These are phyloP conservation scores for Drosophila subpulchrella DNA, from an alignment of 1,140 invertebrate genomes.

Conservation along the genomic window DNA sequence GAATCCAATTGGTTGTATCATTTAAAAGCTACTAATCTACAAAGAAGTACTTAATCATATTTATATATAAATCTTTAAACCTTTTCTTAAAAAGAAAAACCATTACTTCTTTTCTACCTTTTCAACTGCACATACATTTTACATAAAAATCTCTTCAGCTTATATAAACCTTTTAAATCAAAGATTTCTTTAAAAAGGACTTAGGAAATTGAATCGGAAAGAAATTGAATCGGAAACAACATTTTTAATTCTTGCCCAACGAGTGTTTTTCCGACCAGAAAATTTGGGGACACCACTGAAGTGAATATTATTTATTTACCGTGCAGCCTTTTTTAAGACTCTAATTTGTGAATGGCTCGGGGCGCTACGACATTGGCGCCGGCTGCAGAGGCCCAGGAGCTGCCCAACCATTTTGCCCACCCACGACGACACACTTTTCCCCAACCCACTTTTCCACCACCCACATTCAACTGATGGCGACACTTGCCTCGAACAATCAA, in stretches of 20 bases:
- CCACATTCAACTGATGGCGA: conserved; percentile 9
- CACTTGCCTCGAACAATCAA: conserved; percentile 58
- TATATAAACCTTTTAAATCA: no score
- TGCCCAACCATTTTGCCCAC: background rate
- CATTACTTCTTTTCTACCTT: no score
- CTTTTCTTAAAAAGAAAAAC: no score
- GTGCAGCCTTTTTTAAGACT: conserved; percentile 36
- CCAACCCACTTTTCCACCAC: no score
- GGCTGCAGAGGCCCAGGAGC: conserved; percentile 7
- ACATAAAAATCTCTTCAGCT: no score
- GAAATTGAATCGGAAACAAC: background rate
- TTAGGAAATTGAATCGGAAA: background rate
- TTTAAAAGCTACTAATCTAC: no score
- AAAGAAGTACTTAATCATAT: no score
- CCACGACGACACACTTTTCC: background rate
- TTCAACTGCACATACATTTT: no score
- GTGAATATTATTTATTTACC: background rate
- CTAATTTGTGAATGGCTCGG: conserved; percentile 34
- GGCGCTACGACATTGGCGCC: conserved; percentile 23
- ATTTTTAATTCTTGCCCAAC: background rate
- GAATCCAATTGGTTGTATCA: no score
- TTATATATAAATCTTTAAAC: no score
- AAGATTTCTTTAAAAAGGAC: background rate
- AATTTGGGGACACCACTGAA: background rate
- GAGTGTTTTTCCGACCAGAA: background rate